phyloP scores from a whole-genome alignment of 2,888 invertebrate species.

The Aproaerema taeniolella region DNA sequence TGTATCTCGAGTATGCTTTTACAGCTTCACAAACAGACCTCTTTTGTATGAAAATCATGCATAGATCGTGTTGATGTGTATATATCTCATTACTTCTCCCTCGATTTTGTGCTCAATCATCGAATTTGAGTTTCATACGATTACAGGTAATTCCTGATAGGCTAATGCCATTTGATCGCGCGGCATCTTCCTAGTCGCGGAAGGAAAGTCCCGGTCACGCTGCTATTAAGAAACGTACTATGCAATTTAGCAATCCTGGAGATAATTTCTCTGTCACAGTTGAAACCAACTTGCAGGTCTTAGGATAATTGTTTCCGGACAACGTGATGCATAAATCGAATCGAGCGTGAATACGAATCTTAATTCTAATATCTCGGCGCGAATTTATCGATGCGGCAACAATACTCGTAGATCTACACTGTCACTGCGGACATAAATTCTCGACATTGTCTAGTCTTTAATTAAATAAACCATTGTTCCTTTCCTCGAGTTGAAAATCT shows the following conservation, averaged over 20 bases:
- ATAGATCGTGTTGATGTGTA: no score
- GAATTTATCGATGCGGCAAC: conserved; percentile 46
- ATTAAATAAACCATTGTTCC: conserved; percentile 23
- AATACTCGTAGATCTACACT: conserved; percentile 38
- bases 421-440: conserved; percentile 44
- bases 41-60: no score
- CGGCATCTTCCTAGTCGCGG: conserved; percentile 29
- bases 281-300: conserved; percentile 28
- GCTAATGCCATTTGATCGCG: conserved; percentile 7
- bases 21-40: no score
- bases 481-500: conserved; percentile 1
- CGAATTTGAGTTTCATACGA: no score
- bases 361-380: conserved; percentile 38
- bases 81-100: no score
- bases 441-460: conserved; percentile 28
- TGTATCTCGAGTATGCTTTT: no score
- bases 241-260: conserved; percentile 41
- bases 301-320: conserved; percentile 50
- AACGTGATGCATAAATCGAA: conserved; percentile 57
- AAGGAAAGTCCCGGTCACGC: conserved; percentile 49
- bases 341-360: conserved; percentile 41
- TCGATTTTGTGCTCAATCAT: no score
- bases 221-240: conserved; percentile 34
- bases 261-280: conserved; percentile 48
- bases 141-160: conserved; percentile 9